Evolutionary conservation across 2,113 vertebrate species (phyloP), one percentile per base, ranked within the genome.

Genomic region (Desmodus rotundus): DNA sequence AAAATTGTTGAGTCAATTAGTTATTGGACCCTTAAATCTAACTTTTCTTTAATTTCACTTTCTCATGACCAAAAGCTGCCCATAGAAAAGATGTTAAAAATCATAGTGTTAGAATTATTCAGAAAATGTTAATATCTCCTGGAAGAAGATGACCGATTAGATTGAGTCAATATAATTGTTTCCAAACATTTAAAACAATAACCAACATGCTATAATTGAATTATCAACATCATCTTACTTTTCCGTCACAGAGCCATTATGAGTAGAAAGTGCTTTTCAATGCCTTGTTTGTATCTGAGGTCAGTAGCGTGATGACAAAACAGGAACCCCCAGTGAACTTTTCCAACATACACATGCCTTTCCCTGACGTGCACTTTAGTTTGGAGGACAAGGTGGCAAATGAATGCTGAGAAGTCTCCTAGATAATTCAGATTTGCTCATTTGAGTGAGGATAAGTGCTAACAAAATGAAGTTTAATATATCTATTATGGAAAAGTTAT

Each of bases 401-500:
- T 50, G 33, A 56, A 73, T 78, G 3, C 11, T 80, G 38, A 47
- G 50, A 89, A 80, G 3, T 65, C 5, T 45, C 45, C 13, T 11
- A 36, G 28, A 19, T 50, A 41, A 88, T 81, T 50, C 52, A 81
- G 10, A 94, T 65, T 63, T 94, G 2, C 22, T 90, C 11, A 47
- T 92, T 63, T 94, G 26, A 87, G 4, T 89, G 63, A 94, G 24
- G 5, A 73, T 85, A 28, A 89, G 10, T 92, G 52, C 1, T 68
- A 87, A 78, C 0, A 82, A 20, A 58, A 91, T 36, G 22, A 22
- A 5, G 15, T 61, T 84, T 95, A 89, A 33, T 19, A 47, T 54
- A 56, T 38, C n/a, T 83, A 89, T 56, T 95, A 82, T 45, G 1
- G 31, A 86, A 22, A 97, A 89, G 63, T 78, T 0, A 73, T 67